These are phyloP conservation scores for Acronicta psi DNA, from an alignment of 2,888 invertebrate genomes.

Conservation along the genomic window DNA sequence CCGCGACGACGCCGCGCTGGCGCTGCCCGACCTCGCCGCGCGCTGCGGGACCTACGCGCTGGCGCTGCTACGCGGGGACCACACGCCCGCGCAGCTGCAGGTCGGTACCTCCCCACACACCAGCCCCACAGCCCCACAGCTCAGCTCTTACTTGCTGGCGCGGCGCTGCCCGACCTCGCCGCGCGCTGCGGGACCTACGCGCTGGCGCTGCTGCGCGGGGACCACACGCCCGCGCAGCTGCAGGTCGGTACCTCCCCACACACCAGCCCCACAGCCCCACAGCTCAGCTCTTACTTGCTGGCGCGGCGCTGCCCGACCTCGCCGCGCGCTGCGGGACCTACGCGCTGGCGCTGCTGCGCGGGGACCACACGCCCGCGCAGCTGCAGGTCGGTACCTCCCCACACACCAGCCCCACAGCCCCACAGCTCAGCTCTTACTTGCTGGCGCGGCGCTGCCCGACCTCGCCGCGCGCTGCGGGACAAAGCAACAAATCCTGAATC, in stretches of 20 bases:
- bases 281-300: no score
- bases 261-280: no score
- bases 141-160: no score
- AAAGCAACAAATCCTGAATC: no score
- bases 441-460: no score
- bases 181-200: constrained; percentile 80
- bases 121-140: no score
- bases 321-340: constrained; percentile 79
- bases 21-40: constrained; percentile 69
- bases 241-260: constrained; percentile 61
- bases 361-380: constrained; percentile 77
- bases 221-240: constrained; percentile 76
- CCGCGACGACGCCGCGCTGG: constrained; percentile 52
- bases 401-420: no score
- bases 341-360: constrained; percentile 77
- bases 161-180: constrained; percentile 66
- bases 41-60: constrained; percentile 82
- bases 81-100: constrained; percentile 77
- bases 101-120: constrained; percentile 45
- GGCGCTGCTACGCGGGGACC: constrained; percentile 76
- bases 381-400: constrained; percentile 65
- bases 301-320: constrained; percentile 60
- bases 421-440: no score
- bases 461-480: no score
- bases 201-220: constrained; percentile 76